A percentile compares a stretch with the other conserved stretches of the same genome.
Conservation (phyloP, 2,797 vertebrate species). For the Triplophysa bombifrons region DNA sequence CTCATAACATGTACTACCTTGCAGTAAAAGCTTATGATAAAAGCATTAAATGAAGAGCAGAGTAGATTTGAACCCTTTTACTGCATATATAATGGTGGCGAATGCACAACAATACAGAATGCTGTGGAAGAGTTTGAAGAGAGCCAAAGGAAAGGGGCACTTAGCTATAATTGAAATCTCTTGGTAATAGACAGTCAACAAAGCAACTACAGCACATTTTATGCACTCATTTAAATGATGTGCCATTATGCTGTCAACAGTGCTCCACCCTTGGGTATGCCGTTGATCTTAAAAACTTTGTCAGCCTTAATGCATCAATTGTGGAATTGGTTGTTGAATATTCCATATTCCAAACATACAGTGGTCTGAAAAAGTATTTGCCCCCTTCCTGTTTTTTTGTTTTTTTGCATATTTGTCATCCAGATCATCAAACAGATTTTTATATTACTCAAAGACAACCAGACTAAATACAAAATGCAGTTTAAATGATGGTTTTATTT, state of each 20-base stretch:
- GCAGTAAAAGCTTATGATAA: neutral
- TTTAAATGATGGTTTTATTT: too few species aligned
- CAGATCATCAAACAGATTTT: too few species aligned
- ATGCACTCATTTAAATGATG: constrained; percentile 8
- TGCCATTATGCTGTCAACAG: constrained; percentile 43
- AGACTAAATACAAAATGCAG: too few species aligned
- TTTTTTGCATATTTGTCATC: too few species aligned
- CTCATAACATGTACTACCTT: neutral
- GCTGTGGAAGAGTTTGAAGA: constrained; percentile 25
- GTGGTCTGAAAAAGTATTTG: too few species aligned
- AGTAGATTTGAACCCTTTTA: constrained; percentile 10
- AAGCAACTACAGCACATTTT: constrained; percentile 29
- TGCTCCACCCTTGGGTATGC: neutral
- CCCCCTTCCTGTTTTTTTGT: too few species aligned
- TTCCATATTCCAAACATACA: too few species aligned
- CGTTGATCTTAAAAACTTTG: neutral
- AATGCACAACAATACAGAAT: constrained; percentile 4
- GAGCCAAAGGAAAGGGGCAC: constrained; percentile 21
- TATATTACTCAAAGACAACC: too few species aligned
- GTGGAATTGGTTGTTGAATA: neutral
- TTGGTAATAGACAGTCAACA: constrained; percentile 28
- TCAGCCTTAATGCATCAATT: neutral
- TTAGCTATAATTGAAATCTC: constrained; percentile 33
- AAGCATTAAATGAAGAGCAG: neutral
- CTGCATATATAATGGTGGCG: neutral